phyloP scores from a whole-genome alignment of 2,888 invertebrate species.

The Opisthograptis luteolata region DNA sequence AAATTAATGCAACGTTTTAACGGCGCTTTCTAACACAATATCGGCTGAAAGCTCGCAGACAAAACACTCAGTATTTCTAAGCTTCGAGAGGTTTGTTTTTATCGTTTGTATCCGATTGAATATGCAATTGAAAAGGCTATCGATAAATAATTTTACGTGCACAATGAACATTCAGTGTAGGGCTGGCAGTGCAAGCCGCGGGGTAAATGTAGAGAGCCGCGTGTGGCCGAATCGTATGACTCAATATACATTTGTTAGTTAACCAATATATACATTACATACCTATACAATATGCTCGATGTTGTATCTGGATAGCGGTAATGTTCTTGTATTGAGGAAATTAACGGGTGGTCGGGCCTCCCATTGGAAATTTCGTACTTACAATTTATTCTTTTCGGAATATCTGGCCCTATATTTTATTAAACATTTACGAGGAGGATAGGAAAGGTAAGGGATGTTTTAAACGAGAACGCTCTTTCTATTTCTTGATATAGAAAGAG shows the following conservation, averaged over 20 bases:
- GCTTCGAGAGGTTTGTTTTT: conserved; percentile 26
- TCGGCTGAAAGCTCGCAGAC: conserved; percentile 8
- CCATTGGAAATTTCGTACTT: too few species aligned
- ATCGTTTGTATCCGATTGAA: conserved; percentile 32
- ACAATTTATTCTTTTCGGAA: too few species aligned
- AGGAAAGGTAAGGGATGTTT: too few species aligned
- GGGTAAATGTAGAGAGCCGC: conserved; percentile 53
- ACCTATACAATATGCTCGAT: conserved; percentile 6
- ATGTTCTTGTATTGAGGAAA: neutral
- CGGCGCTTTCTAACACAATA: conserved; percentile 19
- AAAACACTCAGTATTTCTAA: conserved; percentile 27
- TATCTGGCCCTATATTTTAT: too few species aligned
- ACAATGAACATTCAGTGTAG: conserved; percentile 66
- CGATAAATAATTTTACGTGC: conserved; percentile 55
- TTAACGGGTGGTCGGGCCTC: conserved; percentile 7
- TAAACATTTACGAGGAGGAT: too few species aligned
- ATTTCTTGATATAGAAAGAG: too few species aligned
- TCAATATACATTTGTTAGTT: conserved; percentile 37
- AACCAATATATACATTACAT: too few species aligned
- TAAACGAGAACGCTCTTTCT: too few species aligned
- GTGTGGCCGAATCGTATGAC: conserved; percentile 58
- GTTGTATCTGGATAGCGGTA: conserved; percentile 1
- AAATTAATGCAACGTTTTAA: conserved; percentile 11
- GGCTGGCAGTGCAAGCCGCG: conserved; percentile 47
- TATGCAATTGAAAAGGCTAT: conserved; percentile 64